A percentile compares a stretch with the other conserved stretches of the same genome.
Evolutionary conservation across 2,888 invertebrate species (phyloP).

Genomic region (Sarcophaga caerulescens): DNA sequence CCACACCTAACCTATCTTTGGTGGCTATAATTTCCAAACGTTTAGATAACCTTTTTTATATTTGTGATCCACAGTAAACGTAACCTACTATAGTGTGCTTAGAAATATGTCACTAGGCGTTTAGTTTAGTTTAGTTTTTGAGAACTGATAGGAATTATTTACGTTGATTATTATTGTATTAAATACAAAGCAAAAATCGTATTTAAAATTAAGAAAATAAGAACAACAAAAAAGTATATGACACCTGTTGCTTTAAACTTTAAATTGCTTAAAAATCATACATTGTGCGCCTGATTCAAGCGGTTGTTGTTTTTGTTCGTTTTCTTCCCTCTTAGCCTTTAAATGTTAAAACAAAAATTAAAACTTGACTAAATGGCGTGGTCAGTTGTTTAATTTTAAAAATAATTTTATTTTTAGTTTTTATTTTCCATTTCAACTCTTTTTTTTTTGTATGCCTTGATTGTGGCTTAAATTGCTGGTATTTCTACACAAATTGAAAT

Average conservation of each 20-base stretch:
- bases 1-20: too few relatives aligned
- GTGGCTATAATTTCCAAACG: too few relatives aligned
- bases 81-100: background rate
- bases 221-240: constrained; percentile 4
- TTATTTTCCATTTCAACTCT: background rate
- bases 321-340: constrained; percentile 13
- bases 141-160: constrained; percentile 40
- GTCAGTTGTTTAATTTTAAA: constrained; percentile 55
- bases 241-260: constrained; percentile 55
- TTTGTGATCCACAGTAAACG: background rate
- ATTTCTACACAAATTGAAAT: constrained; percentile 50
- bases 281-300: constrained; percentile 17
- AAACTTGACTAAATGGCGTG: constrained; percentile 54
- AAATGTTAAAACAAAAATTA: constrained; percentile 5
- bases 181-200: too few relatives aligned
- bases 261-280: background rate
- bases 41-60: too few relatives aligned
- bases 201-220: too few relatives aligned
- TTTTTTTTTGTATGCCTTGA: background rate
- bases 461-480: constrained; percentile 19
- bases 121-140: constrained; percentile 7
- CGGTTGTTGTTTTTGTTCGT: background rate
- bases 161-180: background rate
- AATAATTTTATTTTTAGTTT: constrained; percentile 26
- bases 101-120: constrained; percentile 37